A percentile compares a stretch with the other conserved stretches of the same genome.
These are phyloP conservation scores for Panulirus ornatus DNA, from an alignment of 1,140 invertebrate genomes.

Conservation along the genomic window DNA sequence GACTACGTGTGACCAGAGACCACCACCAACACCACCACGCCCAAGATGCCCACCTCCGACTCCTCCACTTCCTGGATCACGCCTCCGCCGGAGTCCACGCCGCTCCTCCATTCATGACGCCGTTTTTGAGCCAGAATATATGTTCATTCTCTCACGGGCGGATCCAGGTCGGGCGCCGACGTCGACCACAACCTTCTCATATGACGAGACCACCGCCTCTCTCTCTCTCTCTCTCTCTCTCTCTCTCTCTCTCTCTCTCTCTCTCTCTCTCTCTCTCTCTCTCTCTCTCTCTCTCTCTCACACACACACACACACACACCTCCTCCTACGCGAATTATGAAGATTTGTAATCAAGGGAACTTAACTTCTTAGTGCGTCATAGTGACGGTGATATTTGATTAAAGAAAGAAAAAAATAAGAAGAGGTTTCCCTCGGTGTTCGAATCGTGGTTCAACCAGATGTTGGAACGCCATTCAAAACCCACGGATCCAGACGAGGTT, in stretches of 20 bases:
- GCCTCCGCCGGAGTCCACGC: conserved; percentile 43
- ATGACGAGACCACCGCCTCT: neutral
- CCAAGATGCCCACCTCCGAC: conserved; percentile 32
- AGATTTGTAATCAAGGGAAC: neutral
- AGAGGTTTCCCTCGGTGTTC: neutral
- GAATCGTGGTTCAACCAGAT: no score
- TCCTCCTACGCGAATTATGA: neutral
- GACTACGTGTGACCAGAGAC: conserved; percentile 72
- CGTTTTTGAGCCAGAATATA: neutral
- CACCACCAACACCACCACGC: conserved; percentile 47
- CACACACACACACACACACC: neutral
- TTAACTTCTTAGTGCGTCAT: conserved; percentile 2
- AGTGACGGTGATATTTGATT: neutral
- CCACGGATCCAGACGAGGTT: no score
- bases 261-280: no score
- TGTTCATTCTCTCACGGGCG: neutral
- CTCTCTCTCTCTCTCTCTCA: no score
- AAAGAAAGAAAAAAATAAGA: no score
- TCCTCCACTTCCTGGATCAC: conserved; percentile 27
- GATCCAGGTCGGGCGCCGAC: neutral
- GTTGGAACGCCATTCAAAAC: no score
- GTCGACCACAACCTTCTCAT: neutral
- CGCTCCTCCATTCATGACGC: conserved; percentile 56
- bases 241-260: no score
- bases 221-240: no score